Evolutionary conservation across 2,888 invertebrate genomes (phyloP).

Genomic region (Scaptomyza cyrtandrae): DNA sequence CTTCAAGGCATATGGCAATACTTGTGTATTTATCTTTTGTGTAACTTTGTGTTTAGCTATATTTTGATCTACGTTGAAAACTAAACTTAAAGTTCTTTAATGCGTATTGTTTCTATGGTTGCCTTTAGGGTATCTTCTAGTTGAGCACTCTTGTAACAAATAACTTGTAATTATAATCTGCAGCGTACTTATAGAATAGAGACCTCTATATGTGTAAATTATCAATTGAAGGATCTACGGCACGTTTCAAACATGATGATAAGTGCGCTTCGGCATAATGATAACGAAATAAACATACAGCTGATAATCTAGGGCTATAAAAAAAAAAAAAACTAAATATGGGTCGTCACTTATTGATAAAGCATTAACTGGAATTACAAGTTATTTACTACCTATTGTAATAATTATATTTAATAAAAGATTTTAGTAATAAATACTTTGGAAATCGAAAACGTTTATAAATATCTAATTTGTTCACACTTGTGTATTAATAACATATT

Average conservation of each 20-base stretch:
- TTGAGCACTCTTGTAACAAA: neutral
- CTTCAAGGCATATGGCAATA: too few relatives aligned
- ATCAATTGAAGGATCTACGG: constrained; percentile 45
- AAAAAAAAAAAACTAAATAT: constrained; percentile 27
- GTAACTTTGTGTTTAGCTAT: too few relatives aligned
- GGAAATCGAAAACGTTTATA: neutral
- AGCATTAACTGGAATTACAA: constrained; percentile 29
- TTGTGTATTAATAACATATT: constrained; percentile 3
- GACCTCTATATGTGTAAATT: constrained; percentile 1
- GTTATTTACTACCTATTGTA: constrained; percentile 41
- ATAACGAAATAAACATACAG: constrained; percentile 42
- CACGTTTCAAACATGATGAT: constrained; percentile 38
- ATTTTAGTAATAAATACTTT: constrained; percentile 1
- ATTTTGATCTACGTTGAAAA: too few relatives aligned
- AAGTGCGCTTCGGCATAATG: constrained; percentile 26
- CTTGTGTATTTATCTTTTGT: too few relatives aligned
- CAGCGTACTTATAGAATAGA: constrained; percentile 1
- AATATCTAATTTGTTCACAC: constrained; percentile 7
- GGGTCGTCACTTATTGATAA: constrained; percentile 49
- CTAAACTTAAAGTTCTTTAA: too few relatives aligned
- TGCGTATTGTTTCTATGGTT: too few relatives aligned
- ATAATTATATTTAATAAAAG: constrained; percentile 19
- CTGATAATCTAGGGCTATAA: constrained; percentile 42
- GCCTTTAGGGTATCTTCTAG: neutral
- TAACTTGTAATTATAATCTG: neutral